Conservation (phyloP, 2,797 vertebrate genomes). For the Cheirogaleus major region DNA sequence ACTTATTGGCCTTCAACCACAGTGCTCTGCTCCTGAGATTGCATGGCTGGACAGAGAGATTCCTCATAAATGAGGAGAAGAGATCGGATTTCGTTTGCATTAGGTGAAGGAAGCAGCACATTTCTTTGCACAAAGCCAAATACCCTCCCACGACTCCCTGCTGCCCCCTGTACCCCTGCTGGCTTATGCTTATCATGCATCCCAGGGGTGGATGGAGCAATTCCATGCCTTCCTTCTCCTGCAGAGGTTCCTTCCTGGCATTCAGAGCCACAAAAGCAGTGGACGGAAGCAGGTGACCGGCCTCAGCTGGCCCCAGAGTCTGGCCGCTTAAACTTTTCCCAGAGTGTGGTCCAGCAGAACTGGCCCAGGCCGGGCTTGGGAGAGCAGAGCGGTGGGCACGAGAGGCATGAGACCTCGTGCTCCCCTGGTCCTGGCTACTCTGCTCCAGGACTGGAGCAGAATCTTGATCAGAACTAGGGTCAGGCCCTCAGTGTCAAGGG, state of each 20-base stretch:
- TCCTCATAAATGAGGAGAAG: not conserved
- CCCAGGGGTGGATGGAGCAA: not conserved
- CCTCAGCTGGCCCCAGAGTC: not conserved
- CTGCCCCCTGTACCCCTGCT: not conserved
- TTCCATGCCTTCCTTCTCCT: conserved; percentile 36
- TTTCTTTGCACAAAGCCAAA: not conserved
- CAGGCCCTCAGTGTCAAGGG: not conserved
- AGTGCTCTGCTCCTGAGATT: not conserved
- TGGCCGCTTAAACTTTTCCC: not conserved
- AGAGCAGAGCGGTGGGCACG: not conserved
- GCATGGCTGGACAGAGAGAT: not conserved
- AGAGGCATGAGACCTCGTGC: too few relatives aligned
- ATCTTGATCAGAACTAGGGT: not conserved
- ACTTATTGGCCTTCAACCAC: not conserved
- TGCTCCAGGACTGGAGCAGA: not conserved
- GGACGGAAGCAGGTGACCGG: conserved; percentile 28
- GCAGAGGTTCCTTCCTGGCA: conserved; percentile 55
- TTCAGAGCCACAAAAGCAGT: conserved; percentile 16
- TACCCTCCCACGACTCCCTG: fast-evolving
- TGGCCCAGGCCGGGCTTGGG: too few relatives aligned
- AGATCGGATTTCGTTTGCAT: not conserved
- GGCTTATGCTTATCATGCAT: not conserved
- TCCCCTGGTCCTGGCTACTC: not conserved
- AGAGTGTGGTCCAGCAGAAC: not conserved
- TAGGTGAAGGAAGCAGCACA: not conserved